Percentiles rank a stretch among this genome's conserved stretches.
Conservation (phyloP, 1,140 invertebrate species). For the Adelges cooleyi region DNA sequence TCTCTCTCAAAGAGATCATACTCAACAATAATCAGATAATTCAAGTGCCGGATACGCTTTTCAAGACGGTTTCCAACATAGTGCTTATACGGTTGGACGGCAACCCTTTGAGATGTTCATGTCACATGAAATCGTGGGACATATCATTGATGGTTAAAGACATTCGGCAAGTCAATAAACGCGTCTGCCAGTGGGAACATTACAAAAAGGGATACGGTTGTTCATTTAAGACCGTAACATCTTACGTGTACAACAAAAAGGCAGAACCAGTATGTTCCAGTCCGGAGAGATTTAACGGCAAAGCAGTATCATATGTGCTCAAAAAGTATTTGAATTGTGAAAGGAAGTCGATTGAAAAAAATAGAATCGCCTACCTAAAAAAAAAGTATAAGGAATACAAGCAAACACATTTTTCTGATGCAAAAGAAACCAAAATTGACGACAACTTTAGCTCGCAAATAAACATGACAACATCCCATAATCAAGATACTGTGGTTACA, state of each 20-base stretch:
- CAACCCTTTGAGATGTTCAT: conserved; percentile 60
- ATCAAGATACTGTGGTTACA: background rate
- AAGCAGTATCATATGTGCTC: conserved; percentile 49
- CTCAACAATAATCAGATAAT: conserved; percentile 49
- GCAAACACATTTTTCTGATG: background rate
- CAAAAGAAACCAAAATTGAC: background rate
- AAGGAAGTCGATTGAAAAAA: background rate
- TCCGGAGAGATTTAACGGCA: conserved; percentile 46
- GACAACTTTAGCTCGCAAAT: background rate
- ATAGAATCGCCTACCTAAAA: conserved; percentile 1
- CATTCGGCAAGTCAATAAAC: conserved; percentile 38
- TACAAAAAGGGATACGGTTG: conserved; percentile 39
- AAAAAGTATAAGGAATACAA: conserved; percentile 29
- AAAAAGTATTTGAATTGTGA: conserved; percentile 37
- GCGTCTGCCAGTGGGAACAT: conserved; percentile 37
- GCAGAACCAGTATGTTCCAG: conserved; percentile 49
- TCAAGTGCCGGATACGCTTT: conserved; percentile 46
- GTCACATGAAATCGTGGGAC: conserved; percentile 52
- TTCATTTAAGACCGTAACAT: conserved; percentile 33
- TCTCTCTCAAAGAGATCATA: conserved; percentile 47
- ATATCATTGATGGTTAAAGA: conserved; percentile 43
- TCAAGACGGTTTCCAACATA: conserved; percentile 40
- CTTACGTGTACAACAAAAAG: conserved; percentile 45
- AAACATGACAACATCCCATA: background rate
- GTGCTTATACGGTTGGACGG: conserved; percentile 47